Base-by-base conservation (phyloP, 2,797 vertebrate genomes). In the Darevskia mixta region DNA sequence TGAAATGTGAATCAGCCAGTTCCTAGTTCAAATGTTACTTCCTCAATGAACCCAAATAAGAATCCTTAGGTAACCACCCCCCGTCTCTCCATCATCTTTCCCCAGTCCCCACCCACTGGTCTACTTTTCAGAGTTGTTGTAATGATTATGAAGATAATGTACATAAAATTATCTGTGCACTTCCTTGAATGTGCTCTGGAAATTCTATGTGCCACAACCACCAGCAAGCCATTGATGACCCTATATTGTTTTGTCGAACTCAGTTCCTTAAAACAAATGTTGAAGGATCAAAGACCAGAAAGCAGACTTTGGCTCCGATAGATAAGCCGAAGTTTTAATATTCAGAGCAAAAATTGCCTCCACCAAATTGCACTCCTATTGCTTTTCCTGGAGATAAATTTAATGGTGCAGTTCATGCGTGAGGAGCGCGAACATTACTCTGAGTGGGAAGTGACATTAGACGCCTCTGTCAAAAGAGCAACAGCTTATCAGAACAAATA, bases 391-490 rank as follows among this genome's bases (percentile, higher is more conserved):
- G 32, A 88, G 76, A 86, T 85, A 79, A 95, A 91, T 79, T 87
- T 94, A 93, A 92, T 87, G 76, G 49, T 55, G 61, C 85, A 41
- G 29, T 89, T 94, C 88, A 92, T 79, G 11, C 79, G 10, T 88
- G 86, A 87, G 18, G 79, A 81, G 43, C 49, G 49, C 82, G 81
- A 87, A 85, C 88, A 92, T 94, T 94, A 89, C 32, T 8, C 29
- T 89, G 25, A 86, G 58, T 88, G 82, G 69, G 67, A 79, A 71
- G 18, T 64, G 82, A 90, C 82, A 69, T 45, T 77, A 85, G 1
- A 79, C 49, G 43, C 27, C 76, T 84, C 85, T 78, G 58, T 71
- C 87, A 71, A 9, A 82, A 88, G 75, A 88, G 86, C 87, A 92
- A 66, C 80, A 90, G 75, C 67, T n/a, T 8, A 15, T 9, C 83